Evolutionary conservation across 2,113 vertebrate species (phyloP).

Genomic region (Nothocercus julius): DNA sequence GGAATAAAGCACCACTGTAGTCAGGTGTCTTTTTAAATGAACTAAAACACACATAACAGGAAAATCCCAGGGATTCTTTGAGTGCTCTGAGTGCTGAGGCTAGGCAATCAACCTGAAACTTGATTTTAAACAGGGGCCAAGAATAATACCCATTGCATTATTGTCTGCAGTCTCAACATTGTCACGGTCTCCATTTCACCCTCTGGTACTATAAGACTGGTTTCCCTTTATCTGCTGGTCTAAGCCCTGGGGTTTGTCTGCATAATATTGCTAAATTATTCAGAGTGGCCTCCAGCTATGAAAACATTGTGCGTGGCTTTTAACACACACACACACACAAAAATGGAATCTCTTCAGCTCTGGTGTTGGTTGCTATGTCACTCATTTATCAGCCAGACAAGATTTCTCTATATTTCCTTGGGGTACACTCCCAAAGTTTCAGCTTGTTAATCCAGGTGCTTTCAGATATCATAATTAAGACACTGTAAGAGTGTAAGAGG

Average conservation of each 20-base stretch:
- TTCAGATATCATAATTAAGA: neutral
- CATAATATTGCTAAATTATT: constrained; percentile 14
- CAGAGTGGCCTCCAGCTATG: constrained; percentile 1
- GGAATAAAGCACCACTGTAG: neutral
- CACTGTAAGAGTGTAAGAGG: neutral
- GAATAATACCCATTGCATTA: constrained; percentile 49
- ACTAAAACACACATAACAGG: neutral
- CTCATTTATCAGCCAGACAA: neutral
- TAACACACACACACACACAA: neutral
- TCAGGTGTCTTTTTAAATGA: constrained; percentile 26
- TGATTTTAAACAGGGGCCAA: constrained; percentile 42
- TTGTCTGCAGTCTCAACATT: constrained; percentile 54
- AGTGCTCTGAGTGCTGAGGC: neutral
- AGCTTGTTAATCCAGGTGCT: neutral
- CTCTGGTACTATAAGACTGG: neutral
- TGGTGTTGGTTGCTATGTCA: neutral
- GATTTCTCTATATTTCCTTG: constrained; percentile 7
- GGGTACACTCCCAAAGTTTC: neutral
- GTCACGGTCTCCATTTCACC: constrained; percentile 31
- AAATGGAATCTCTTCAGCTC: neutral
- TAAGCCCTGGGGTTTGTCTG: neutral
- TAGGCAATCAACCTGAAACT: neutral
- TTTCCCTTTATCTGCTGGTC: neutral
- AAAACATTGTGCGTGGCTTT: constrained; percentile 29
- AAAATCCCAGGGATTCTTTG: constrained; percentile 48